A percentile compares a stretch with the other conserved stretches of the same genome.
Conservation (phyloP, 2,797 vertebrate species). For the Peromyscus melanophrys region DNA sequence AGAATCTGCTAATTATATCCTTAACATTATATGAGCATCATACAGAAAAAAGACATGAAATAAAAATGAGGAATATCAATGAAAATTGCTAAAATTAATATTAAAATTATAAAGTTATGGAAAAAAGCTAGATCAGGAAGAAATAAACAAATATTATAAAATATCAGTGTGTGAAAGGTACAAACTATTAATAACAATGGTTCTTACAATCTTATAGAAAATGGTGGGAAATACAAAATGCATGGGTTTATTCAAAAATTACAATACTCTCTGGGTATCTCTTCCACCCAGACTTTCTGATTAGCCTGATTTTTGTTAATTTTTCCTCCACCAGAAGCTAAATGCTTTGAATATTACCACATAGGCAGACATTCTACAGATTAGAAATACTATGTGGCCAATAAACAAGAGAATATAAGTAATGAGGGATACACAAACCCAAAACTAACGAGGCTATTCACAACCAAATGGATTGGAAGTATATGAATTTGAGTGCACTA, state of each 20-base stretch:
- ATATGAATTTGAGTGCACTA: neutral
- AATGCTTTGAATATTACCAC: neutral
- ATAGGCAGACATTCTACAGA: neutral
- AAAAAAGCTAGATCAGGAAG: neutral
- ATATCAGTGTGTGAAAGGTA: neutral
- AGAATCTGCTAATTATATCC: neutral
- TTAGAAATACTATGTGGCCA: neutral
- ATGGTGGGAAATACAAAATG: neutral
- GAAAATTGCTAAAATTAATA: conserved; percentile 4
- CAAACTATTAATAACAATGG: neutral
- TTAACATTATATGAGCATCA: neutral
- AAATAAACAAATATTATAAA: neutral
- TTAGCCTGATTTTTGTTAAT: neutral
- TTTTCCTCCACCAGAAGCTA: neutral
- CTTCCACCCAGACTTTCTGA: neutral
- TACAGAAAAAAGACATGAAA: neutral
- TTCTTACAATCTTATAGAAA: neutral
- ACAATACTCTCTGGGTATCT: neutral
- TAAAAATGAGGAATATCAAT: neutral
- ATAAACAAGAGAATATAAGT: neutral
- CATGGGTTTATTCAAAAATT: neutral
- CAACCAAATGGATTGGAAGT: neutral
- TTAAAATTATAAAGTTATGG: neutral
- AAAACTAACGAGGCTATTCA: neutral
- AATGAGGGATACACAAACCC: neutral